phyloP scores from a whole-genome alignment of 2,113 vertebrate species.

The Stegostoma tigrinum region DNA sequence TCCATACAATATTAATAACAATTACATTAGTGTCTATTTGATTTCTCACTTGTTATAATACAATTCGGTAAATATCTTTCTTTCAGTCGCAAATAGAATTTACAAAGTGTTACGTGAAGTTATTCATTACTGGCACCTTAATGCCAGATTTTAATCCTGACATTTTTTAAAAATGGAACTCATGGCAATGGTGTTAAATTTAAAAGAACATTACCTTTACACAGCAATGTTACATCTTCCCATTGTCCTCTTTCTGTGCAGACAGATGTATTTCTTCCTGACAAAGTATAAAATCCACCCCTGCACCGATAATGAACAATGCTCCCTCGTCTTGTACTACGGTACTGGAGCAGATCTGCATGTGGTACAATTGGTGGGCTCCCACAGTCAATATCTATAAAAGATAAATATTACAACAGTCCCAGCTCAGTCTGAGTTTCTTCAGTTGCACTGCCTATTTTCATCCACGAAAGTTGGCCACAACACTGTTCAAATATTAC shows the following conservation, averaged over 20 bases:
- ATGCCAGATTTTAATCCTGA: neutral
- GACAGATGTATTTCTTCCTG: constrained; percentile 51
- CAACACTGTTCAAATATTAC: too few species aligned
- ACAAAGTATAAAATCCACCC: constrained; percentile 53
- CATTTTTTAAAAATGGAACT: neutral
- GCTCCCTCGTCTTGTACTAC: constrained; percentile 45
- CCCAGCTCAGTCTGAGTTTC: neutral
- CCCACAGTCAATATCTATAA: constrained; percentile 51
- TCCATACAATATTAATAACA: neutral
- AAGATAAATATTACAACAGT: constrained; percentile 33
- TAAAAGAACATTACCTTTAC: constrained; percentile 56
- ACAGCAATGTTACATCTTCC: constrained; percentile 50
- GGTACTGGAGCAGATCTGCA: constrained; percentile 53
- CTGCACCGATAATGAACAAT: constrained; percentile 53
- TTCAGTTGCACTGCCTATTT: neutral
- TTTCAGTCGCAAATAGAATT: neutral
- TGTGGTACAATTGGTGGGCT: constrained; percentile 46
- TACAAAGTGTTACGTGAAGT: neutral
- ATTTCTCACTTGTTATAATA: neutral
- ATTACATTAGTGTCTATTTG: neutral
- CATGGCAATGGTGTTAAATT: constrained; percentile 10
- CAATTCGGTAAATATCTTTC: neutral
- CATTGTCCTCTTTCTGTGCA: constrained; percentile 52
- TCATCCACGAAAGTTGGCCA: neutral
- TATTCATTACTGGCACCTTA: neutral